These are phyloP conservation scores for Thamnophis sirtalis DNA, from an alignment of 2,113 vertebrate species.

Conservation along the genomic window DNA sequence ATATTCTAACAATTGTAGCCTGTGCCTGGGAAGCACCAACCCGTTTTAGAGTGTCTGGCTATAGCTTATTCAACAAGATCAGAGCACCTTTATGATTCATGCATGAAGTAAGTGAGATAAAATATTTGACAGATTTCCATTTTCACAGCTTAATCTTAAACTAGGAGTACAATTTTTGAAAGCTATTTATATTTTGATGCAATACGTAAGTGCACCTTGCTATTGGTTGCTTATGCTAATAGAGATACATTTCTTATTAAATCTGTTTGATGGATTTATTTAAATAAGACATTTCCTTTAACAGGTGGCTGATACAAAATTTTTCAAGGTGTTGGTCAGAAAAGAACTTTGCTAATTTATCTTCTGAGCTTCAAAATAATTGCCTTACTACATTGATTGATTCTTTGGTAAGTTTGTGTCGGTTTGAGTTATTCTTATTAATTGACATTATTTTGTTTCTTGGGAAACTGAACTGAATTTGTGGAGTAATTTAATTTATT, in stretches of 20 bases:
- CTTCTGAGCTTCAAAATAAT: conserved; percentile 81
- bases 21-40: conserved; percentile 77
- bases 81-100: conserved; percentile 79
- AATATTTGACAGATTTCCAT: conserved; percentile 16
- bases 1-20: conserved; percentile 71
- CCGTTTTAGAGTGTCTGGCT: conserved; percentile 84
- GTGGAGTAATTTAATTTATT: neutral
- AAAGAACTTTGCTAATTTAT: conserved; percentile 84
- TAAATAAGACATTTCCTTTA: conserved; percentile 50
- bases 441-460: neutral
- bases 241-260: neutral
- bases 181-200: conserved; percentile 25
- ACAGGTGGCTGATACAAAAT: conserved; percentile 87
- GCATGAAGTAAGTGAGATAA: conserved; percentile 81
- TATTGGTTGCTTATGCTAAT: neutral
- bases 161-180: neutral
- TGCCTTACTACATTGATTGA: conserved; percentile 79
- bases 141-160: conserved; percentile 33
- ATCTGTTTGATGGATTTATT: neutral
- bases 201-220: neutral
- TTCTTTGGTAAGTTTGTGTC: conserved; percentile 78
- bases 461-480: neutral
- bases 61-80: conserved; percentile 83
- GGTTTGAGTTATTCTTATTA: neutral
- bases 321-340: conserved; percentile 90